Base-by-base conservation (phyloP, 2,113 vertebrate species). In the Junco hyemalis region DNA sequence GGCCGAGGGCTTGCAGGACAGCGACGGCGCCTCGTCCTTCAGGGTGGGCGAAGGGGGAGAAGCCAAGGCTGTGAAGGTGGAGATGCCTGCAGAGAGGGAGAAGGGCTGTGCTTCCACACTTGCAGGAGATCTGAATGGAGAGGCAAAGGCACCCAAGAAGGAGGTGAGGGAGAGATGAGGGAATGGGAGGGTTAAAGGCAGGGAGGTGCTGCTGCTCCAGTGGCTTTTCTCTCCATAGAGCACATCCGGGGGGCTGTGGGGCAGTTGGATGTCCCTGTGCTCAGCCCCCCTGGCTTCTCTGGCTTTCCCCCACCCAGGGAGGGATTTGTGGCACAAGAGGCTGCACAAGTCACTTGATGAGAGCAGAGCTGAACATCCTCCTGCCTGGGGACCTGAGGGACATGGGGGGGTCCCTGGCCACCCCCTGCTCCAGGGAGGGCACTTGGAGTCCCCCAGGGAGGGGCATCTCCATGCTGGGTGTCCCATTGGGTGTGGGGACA, bases 1-100 rank as follows among this genome's bases (percentile, higher is more conserved):
- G 93, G 19, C 95, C 0, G 97, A 97, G 3, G 42, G 96, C 8
- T 96, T 96, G 72, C 97, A 96, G 45, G 98, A 98, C 38, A 65
- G 94, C 0, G 97, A 97, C 22, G 92, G 97, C 33, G 26, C 82
- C 8, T 97, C 97, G 1, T 98, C 97, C 51, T 97, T 97, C 50
- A 97, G 96, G 86, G 44, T 69, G 38, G 95, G 90, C 0, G 98
- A 98, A 92, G 98, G 64, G 0, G 86, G 88, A 4, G 97, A 98
- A 3, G 86, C 33, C 63, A 96, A 96, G n/a, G 45, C 54, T 1
- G 31, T 69, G 51, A 97, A 94, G 19, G 18, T 3, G 2, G 98
- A 96, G 25, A 9, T 73, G 2, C 11, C 79, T 1, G 95, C 42
- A 0, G 97, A 98, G 10, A 59, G 82, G 12, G 97, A 97, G 79